phyloP scores from a whole-genome alignment of 1,140 invertebrate genomes.

The Philaenus spumarius region DNA sequence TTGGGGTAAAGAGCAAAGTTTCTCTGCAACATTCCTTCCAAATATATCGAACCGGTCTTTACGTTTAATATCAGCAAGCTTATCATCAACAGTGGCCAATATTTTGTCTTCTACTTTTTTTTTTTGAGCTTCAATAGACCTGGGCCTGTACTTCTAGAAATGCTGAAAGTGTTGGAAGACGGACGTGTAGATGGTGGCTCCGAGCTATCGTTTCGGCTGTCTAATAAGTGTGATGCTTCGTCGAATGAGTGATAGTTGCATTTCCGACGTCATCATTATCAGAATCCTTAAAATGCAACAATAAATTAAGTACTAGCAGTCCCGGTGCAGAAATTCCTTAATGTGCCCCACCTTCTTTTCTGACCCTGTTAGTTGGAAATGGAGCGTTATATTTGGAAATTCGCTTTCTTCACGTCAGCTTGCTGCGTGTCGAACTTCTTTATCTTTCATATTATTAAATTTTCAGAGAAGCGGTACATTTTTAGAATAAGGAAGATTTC shows the following conservation, averaged over 20 bases:
- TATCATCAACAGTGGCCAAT: slow-evolving; percentile 3
- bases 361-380: too few species aligned
- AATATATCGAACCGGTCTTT: slow-evolving; percentile 8
- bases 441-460: too few species aligned
- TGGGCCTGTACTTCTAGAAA: background rate
- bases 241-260: background rate
- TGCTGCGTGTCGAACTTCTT: too few species aligned
- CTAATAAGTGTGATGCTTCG: background rate
- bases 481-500: too few species aligned
- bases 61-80: slow-evolving; percentile 6
- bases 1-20: slow-evolving; percentile 3
- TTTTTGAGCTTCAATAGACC: slow-evolving; percentile 1
- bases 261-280: background rate
- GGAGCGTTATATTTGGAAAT: too few species aligned
- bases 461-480: too few species aligned
- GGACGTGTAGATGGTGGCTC: slow-evolving; percentile 1
- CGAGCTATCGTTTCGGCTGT: slow-evolving; percentile 5
- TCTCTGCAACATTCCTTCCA: slow-evolving; percentile 3
- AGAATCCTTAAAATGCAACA: slow-evolving; percentile 3
- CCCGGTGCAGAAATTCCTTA: too few species aligned
- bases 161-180: background rate
- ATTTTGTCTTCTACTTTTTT: slow-evolving; percentile 2
- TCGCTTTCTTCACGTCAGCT: too few species aligned
- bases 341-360: too few species aligned
- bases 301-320: too few species aligned